These are phyloP conservation scores for Noctuana brunneofusca DNA, from an alignment of 2,888 invertebrate genomes.

Conservation along the genomic window DNA sequence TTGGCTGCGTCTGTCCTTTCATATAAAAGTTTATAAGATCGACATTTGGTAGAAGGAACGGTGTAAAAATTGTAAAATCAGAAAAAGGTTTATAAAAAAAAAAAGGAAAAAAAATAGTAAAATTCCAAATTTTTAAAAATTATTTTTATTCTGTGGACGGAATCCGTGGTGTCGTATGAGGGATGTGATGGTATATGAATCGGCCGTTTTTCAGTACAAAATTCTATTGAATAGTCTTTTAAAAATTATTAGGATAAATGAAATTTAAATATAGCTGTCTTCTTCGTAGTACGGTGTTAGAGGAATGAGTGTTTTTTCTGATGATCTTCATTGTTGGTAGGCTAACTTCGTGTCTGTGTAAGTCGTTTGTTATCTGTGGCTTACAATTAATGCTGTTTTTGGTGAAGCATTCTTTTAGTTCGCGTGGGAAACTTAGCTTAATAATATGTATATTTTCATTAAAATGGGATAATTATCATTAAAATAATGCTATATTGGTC, in stretches of 20 bases:
- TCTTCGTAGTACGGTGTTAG: conserved; percentile 41
- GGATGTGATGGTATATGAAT: conserved; percentile 45
- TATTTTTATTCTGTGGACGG: conserved; percentile 6
- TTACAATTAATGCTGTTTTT: background rate
- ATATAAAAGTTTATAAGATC: background rate
- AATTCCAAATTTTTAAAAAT: background rate
- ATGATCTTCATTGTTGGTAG: conserved; percentile 30
- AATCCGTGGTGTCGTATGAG: conserved; percentile 29
- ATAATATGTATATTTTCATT: too few relatives aligned
- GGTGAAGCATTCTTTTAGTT: background rate
- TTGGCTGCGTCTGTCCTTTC: conserved; percentile 30
- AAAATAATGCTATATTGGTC: too few relatives aligned
- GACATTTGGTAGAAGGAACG: background rate
- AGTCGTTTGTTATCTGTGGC: conserved; percentile 3
- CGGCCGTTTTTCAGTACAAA: conserved; percentile 77
- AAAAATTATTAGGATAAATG: conserved; percentile 41
- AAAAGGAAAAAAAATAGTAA: conserved; percentile 1
- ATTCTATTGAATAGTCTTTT: conserved; percentile 53
- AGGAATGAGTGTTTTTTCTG: conserved; percentile 13
- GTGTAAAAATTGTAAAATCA: background rate
- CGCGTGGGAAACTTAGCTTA: too few relatives aligned
- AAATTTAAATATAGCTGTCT: conserved; percentile 44
- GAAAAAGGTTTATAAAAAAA: background rate
- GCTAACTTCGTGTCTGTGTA: conserved; percentile 25
- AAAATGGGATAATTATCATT: too few relatives aligned